Conservation (phyloP, 2,113 vertebrate genomes). For the Nestor notabilis region DNA sequence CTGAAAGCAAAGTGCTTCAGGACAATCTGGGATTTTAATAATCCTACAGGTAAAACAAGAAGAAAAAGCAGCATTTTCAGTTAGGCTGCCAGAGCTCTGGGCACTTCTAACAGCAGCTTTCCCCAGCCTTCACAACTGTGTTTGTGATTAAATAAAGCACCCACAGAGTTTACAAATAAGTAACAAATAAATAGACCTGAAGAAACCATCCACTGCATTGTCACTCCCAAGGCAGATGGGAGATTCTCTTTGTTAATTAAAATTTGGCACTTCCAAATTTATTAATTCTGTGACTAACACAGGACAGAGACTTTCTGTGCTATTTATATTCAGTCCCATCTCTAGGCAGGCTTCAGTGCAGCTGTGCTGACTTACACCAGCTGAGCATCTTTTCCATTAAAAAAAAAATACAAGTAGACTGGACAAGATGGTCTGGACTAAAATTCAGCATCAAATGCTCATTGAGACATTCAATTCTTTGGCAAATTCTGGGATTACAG, state of each 20-base stretch:
- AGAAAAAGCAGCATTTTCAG: neutral
- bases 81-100: neutral
- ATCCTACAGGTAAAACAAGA: conserved; percentile 76
- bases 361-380: neutral
- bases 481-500: neutral
- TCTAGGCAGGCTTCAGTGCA: neutral
- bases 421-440: neutral
- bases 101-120: neutral
- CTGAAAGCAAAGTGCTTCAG: conserved; percentile 89
- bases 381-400: neutral
- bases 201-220: neutral
- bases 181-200: neutral
- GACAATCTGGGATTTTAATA: conserved; percentile 91
- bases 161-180: neutral
- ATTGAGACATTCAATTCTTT: neutral
- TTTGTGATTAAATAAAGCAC: neutral
- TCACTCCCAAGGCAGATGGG: neutral
- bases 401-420: neutral
- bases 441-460: neutral
- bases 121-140: neutral
- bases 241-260: neutral
- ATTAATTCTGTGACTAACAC: neutral
- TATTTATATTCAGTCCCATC: neutral
- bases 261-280: neutral
- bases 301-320: neutral